Evolutionary conservation across 1,140 invertebrate genomes (phyloP).

Genomic region (Myzus persicae): DNA sequence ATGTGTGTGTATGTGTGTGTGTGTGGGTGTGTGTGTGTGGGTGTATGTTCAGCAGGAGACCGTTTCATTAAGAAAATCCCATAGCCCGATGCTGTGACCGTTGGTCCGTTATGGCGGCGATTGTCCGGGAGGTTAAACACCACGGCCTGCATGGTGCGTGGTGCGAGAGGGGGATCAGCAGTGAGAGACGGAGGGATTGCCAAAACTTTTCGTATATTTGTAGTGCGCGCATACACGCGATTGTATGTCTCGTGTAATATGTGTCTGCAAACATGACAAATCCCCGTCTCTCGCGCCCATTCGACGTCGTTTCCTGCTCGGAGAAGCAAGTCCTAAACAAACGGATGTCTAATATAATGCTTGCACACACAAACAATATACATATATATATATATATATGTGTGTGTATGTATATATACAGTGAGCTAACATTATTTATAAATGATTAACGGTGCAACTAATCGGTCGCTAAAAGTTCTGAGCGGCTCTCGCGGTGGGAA

Average conservation of each 20-base stretch:
- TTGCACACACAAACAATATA: neutral
- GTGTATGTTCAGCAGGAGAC: neutral
- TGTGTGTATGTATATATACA: too few species aligned
- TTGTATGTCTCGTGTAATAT: neutral
- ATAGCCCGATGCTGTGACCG: neutral
- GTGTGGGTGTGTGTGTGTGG: neutral
- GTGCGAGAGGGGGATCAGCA: neutral
- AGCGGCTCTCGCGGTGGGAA: neutral
- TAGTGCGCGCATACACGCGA: neutral
- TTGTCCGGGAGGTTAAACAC: conserved; percentile 23
- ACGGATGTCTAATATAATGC: neutral
- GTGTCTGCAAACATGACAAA: conserved; percentile 44
- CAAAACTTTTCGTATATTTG: conserved; percentile 51
- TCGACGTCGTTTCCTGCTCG: neutral
- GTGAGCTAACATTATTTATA: neutral
- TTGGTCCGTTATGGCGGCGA: conserved; percentile 35
- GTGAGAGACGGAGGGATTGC: neutral
- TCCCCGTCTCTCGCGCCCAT: neutral
- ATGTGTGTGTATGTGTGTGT: too few species aligned
- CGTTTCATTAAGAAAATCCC: conserved; percentile 34
- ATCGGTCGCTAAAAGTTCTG: neutral
- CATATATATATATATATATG: too few species aligned
- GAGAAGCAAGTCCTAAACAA: conserved; percentile 38
- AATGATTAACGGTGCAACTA: conserved; percentile 32
- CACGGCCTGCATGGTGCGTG: neutral